Conservation (phyloP, 1,140 invertebrate species). For the Bombyx mandarina region DNA sequence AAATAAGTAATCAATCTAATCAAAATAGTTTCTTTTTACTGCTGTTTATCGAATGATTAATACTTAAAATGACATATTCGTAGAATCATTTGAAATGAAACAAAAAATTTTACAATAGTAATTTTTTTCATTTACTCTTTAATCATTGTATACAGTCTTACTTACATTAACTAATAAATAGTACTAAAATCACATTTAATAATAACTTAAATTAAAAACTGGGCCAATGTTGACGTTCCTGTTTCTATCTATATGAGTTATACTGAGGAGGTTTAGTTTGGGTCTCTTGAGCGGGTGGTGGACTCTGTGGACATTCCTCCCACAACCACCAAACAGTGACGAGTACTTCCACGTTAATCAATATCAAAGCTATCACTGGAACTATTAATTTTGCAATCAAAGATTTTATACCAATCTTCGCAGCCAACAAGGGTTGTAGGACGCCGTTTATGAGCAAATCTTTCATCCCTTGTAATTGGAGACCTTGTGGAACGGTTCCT, state of each 20-base stretch:
- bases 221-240: constrained; percentile 11
- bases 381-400: constrained; percentile 51
- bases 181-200: constrained; percentile 3
- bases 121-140: background rate
- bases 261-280: constrained; percentile 17
- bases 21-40: too few relatives aligned
- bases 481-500: constrained; percentile 26
- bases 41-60: too few relatives aligned
- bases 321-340: constrained; percentile 60
- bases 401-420: constrained; percentile 46
- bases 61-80: too few relatives aligned
- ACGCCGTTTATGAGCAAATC: constrained; percentile 48
- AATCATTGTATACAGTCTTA: constrained; percentile 12
- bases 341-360: constrained; percentile 57
- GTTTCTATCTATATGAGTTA: constrained; percentile 18
- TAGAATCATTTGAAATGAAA: too few relatives aligned
- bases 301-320: constrained; percentile 42
- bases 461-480: constrained; percentile 41
- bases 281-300: constrained; percentile 13
- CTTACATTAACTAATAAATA: constrained; percentile 13
- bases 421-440: constrained; percentile 38
- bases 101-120: background rate
- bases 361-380: constrained; percentile 42
- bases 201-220: constrained; percentile 14
- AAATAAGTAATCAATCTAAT: too few relatives aligned